Evolutionary conservation across 2,113 vertebrate species (phyloP), one percentile per base, ranked within the genome.

Genomic region (Syrrhaptes paradoxus): DNA sequence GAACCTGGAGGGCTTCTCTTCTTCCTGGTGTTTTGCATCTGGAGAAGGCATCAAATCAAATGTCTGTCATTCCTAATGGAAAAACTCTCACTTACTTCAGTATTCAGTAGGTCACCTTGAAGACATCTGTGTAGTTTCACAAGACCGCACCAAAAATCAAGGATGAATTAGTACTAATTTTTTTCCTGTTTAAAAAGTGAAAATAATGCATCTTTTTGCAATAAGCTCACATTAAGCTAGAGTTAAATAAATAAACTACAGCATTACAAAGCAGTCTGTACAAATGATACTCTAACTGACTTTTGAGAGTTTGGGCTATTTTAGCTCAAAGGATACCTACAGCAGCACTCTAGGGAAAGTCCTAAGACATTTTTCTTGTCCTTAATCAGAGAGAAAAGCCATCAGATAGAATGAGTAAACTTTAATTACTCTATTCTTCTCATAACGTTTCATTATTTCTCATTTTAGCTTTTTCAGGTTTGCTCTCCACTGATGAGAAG

Each of bases 301-400:
- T 87, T 93, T 80, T 45, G 52, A 45, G 25, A 32, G 21, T 63
- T 74, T 61, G 41, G 25, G 15, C 28, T 95, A 16, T 43, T 49
- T 71, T 45, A 57, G 43, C 90, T 96, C 38, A 80, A 95, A 96
- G 26, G 24, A 89, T 62, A 76, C 52, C 75, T 95, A 88, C 63
- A 89, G 10, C 29, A 71, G n/a, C 34, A 68, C 52, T 90, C 32
- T 57, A 89, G 84, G 51, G 16, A 73, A 66, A 84, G 49, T 38
- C 62, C 48, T 51, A 88, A 95, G 34, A 9, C 14, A 45, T 67
- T 85, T 96, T 78, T 82, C 63, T 94, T 61, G 62, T 67, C 41
- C 15, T 13, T 36, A 79, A 76, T 84, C 63, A 63, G 38, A 77
- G 52, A 83, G 52, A 62, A 93, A 85, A 51, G 29, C 49, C 91